These are phyloP conservation scores for Euglossa dilemma DNA, from an alignment of 1,140 invertebrate species.

Conservation along the genomic window DNA sequence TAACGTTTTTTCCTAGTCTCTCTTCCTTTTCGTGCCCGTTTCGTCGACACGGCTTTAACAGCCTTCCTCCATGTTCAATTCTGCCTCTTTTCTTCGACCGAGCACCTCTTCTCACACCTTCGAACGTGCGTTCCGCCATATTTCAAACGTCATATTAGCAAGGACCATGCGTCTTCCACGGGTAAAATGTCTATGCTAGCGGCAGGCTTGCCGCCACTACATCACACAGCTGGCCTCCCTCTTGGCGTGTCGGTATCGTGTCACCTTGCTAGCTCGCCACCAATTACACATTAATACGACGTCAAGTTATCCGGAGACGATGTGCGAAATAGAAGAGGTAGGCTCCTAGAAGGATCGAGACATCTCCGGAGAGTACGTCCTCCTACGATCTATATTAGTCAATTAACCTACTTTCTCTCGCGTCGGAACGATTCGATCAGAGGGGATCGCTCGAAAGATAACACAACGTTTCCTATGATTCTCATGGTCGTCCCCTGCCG, in stretches of 20 bases:
- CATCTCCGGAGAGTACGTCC: constrained; percentile 61
- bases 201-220: constrained; percentile 68
- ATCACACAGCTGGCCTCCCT: constrained; percentile 67
- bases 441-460: constrained; percentile 41
- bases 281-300: constrained; percentile 75
- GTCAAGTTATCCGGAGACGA: constrained; percentile 68
- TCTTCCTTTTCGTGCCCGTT: constrained; percentile 21
- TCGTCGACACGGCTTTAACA: neutral
- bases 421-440: constrained; percentile 59
- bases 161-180: constrained; percentile 76
- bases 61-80: constrained; percentile 19
- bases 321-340: constrained; percentile 51
- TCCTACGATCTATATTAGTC: constrained; percentile 59
- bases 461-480: constrained; percentile 41
- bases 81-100: constrained; percentile 43
- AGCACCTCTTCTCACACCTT: constrained; percentile 49
- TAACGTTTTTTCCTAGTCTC: neutral
- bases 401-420: constrained; percentile 71
- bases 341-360: constrained; percentile 9
- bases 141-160: constrained; percentile 79
- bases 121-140: constrained; percentile 72
- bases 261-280: constrained; percentile 67
- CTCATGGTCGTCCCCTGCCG: too few relatives aligned
- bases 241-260: constrained; percentile 63
- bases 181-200: constrained; percentile 75